Evolutionary conservation across 2,797 vertebrate genomes (phyloP).

Genomic region (Halcyon chelicuti): DNA sequence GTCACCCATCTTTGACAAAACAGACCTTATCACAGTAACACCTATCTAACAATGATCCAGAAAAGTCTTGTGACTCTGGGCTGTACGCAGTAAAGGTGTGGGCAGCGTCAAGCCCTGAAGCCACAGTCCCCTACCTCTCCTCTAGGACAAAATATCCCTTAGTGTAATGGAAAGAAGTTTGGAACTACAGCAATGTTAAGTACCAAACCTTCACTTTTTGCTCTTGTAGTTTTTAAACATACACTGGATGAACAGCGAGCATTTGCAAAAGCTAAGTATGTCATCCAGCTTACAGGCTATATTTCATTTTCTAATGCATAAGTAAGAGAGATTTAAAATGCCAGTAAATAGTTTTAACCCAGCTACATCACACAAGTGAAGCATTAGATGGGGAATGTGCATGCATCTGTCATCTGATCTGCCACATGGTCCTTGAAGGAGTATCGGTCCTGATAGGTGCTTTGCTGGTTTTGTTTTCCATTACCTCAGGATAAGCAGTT

Average conservation of each 20-base stretch:
- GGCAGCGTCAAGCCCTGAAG: not conserved
- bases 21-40: not conserved
- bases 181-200: not conserved
- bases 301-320: conserved; percentile 47
- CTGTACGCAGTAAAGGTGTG: not conserved
- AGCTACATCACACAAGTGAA: conserved; percentile 4
- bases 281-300: not conserved
- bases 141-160: not conserved
- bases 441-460: not conserved
- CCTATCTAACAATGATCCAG: not conserved
- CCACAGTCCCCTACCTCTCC: not conserved
- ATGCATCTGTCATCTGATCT: conserved; percentile 7
- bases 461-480: conserved; percentile 5
- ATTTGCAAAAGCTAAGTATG: conserved; percentile 5
- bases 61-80: not conserved
- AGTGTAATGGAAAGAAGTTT: not conserved
- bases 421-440: conserved; percentile 7
- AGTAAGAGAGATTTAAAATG: conserved; percentile 46
- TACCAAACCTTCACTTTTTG: not conserved
- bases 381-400: not conserved
- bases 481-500: not conserved
- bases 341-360: conserved; percentile 28
- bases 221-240: not conserved
- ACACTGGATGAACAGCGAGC: not conserved
- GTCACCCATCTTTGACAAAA: not conserved